phyloP scores from a whole-genome alignment of 2,113 vertebrate species.

The Dissostichus mawsoni region DNA sequence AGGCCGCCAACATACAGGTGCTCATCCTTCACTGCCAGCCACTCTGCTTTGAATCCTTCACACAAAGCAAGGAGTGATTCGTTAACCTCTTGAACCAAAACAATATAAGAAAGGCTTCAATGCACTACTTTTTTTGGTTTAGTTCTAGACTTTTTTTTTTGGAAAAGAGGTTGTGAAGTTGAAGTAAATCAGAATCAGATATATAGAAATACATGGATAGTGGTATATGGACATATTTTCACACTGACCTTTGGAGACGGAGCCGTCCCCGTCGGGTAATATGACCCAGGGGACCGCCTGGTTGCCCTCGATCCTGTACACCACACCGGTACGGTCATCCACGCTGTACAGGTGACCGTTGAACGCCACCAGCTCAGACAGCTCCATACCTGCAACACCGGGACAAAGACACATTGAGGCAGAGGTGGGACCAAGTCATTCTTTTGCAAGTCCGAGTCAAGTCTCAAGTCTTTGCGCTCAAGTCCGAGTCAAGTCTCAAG shows the following conservation, averaged over 20 bases:
- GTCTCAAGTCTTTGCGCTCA: no score
- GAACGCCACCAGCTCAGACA: slow-evolving; percentile 93
- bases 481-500: no score
- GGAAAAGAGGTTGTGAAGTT: background rate
- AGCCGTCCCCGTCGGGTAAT: slow-evolving; percentile 92
- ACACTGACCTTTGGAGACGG: slow-evolving; percentile 90
- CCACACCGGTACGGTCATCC: slow-evolving; percentile 95
- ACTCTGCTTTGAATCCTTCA: slow-evolving; percentile 96
- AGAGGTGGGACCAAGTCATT: no score
- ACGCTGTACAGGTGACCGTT: slow-evolving; percentile 93
- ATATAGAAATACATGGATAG: background rate
- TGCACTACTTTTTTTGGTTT: background rate
- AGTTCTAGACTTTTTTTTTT: background rate
- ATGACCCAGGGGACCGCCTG: slow-evolving; percentile 96
- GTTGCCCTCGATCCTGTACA: slow-evolving; percentile 91
- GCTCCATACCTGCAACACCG: slow-evolving; percentile 90
- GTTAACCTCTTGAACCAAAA: background rate
- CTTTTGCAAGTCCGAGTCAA: no score
- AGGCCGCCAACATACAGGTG: slow-evolving; percentile 94
- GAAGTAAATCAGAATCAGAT: background rate
- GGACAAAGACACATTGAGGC: background rate
- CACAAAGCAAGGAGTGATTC: background rate
- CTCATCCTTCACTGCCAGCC: slow-evolving; percentile 94
- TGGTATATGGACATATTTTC: background rate
- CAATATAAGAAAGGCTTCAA: background rate